Conservation (phyloP, 2,888 invertebrate species). For the Stenchaetothrips biformis region DNA sequence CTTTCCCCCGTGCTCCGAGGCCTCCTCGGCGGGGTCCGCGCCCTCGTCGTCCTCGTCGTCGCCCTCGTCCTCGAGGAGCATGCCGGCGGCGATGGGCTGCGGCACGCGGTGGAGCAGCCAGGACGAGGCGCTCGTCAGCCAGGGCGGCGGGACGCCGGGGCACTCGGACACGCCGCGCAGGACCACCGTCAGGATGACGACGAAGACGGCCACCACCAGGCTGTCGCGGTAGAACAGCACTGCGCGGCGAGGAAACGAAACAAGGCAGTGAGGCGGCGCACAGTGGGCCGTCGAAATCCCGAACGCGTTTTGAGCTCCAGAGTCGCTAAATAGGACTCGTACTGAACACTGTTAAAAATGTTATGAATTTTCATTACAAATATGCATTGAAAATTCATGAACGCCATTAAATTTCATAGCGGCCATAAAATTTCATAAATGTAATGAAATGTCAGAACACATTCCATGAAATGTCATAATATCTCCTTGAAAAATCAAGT, state of each 20-base stretch:
- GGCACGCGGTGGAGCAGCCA: neutral
- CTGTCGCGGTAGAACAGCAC: slow-evolving; percentile 11
- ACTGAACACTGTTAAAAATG: too few relatives aligned
- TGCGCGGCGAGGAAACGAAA: neutral
- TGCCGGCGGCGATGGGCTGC: neutral
- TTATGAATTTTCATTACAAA: too few relatives aligned
- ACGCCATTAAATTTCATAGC: too few relatives aligned
- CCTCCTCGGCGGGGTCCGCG: neutral
- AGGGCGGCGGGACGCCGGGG: neutral
- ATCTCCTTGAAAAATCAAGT: too few relatives aligned
- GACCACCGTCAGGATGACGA: neutral
- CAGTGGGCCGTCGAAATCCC: too few relatives aligned
- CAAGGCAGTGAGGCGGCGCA: too few relatives aligned
- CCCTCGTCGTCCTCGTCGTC: slow-evolving; percentile 4
- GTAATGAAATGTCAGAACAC: too few relatives aligned
- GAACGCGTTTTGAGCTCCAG: too few relatives aligned
- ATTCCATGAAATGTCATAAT: too few relatives aligned
- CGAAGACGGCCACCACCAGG: neutral
- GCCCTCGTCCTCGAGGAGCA: slow-evolving; percentile 13
- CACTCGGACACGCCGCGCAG: slow-evolving; percentile 1
- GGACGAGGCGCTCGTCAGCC: slow-evolving; percentile 6
- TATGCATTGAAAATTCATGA: too few relatives aligned
- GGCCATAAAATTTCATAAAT: too few relatives aligned
- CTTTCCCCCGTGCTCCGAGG: neutral
- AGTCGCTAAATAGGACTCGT: too few relatives aligned